These are phyloP conservation scores for Coremacera marginata DNA, from an alignment of 2,888 invertebrate genomes.

Conservation along the genomic window DNA sequence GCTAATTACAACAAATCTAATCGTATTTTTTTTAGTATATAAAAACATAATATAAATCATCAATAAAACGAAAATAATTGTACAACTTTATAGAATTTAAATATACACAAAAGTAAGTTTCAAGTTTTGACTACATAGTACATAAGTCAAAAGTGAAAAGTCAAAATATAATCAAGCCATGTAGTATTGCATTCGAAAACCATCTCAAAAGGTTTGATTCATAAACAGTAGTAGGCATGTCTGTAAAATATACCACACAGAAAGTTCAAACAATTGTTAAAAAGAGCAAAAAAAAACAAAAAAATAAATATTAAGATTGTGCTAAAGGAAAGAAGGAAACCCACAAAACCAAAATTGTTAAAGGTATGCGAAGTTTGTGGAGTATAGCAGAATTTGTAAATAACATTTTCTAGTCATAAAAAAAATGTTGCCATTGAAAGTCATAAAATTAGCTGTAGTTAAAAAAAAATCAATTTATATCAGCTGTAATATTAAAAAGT, in stretches of 20 bases:
- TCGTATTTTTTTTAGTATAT: neutral
- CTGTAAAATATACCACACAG: neutral
- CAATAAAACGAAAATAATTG: constrained; percentile 11
- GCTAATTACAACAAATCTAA: neutral
- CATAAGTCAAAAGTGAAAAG: no score
- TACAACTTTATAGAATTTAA: constrained; percentile 26
- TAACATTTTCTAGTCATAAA: no score
- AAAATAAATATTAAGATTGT: constrained; percentile 2
- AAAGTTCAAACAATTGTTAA: neutral
- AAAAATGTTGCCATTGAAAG: neutral
- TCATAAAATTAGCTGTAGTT: neutral
- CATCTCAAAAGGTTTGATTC: neutral
- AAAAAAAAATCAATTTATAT: neutral
- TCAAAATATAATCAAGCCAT: neutral
- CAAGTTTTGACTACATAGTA: neutral
- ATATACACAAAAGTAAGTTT: constrained; percentile 18
- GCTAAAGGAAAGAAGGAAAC: neutral
- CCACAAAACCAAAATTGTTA: neutral
- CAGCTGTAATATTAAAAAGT: neutral
- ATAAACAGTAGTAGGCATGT: neutral
- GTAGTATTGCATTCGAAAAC: neutral
- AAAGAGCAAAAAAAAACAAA: neutral
- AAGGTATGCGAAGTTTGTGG: neutral
- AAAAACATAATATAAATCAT: neutral
- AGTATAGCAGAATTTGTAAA: neutral